Conservation (phyloP, 2,797 vertebrate genomes). For the Spea hammondii region DNA sequence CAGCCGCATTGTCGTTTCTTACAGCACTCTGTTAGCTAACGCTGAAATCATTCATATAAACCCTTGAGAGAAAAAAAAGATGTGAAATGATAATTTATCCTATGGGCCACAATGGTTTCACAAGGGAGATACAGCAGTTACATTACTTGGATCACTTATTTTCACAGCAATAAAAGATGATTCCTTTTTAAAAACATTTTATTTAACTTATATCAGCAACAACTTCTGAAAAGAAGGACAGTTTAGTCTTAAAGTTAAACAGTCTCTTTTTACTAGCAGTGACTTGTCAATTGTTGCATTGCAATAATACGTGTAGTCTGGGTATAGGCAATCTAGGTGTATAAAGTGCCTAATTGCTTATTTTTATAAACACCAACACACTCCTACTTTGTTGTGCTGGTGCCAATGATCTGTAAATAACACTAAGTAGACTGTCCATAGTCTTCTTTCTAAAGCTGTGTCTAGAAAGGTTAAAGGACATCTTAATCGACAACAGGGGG, state of each 20-base stretch:
- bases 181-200: too few relatives aligned
- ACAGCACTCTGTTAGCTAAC: not conserved
- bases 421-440: conserved; percentile 29
- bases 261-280: too few relatives aligned
- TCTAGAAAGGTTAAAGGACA: conserved; percentile 39
- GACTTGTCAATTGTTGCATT: too few relatives aligned
- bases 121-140: not conserved
- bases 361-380: not conserved
- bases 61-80: not conserved
- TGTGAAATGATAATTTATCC: not conserved
- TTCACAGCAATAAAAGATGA: not conserved
- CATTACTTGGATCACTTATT: not conserved
- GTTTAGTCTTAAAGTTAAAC: too few relatives aligned
- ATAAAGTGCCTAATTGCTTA: conserved; percentile 4
- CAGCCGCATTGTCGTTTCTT: too few relatives aligned
- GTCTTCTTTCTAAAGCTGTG: not conserved
- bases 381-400: not conserved
- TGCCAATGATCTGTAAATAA: conserved; percentile 22
- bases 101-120: not conserved
- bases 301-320: too few relatives aligned
- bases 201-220: too few relatives aligned
- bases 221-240: too few relatives aligned
- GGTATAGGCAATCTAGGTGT: not conserved
- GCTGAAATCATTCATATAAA: not conserved
- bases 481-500: conserved; percentile 22